phyloP scores from a whole-genome alignment of 2,888 invertebrate genomes.

The Torymus texanus region DNA sequence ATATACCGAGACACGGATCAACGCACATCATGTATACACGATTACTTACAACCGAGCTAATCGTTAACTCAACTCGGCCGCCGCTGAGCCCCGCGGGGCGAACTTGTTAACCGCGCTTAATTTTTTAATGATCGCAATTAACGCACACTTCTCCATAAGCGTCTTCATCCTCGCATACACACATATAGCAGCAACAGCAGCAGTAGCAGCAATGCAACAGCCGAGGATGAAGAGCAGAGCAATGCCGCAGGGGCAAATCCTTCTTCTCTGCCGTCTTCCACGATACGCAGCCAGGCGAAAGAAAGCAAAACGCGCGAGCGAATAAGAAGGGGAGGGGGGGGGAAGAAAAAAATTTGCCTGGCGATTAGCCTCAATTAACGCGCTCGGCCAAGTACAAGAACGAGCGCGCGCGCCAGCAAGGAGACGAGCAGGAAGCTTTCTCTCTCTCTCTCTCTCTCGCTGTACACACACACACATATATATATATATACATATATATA shows the following conservation, averaged over 20 bases:
- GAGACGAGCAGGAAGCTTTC: conserved; percentile 6
- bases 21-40: conserved; percentile 17
- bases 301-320: background rate
- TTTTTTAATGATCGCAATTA: conserved; percentile 55
- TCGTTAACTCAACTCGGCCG: conserved; percentile 22
- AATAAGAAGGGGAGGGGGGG: background rate
- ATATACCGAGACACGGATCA: conserved; percentile 4
- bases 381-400: conserved; percentile 53
- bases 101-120: conserved; percentile 44
- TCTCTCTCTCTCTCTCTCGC: background rate
- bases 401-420: conserved; percentile 22
- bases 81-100: conserved; percentile 1
- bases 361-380: conserved; percentile 57
- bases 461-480: too few relatives aligned
- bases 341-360: conserved; percentile 44
- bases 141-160: conserved; percentile 32
- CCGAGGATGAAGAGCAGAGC: conserved; percentile 19
- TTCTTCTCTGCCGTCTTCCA: conserved; percentile 2
- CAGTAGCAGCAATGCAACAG: too few relatives aligned
- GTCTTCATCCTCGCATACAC: conserved; percentile 17
- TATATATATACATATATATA: background rate
- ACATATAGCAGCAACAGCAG: too few relatives aligned
- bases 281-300: conserved; percentile 16
- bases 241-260: conserved; percentile 27
- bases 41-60: conserved; percentile 44